phyloP scores from a whole-genome alignment of 2,797 vertebrate genomes.

The Lacerta viridis region DNA sequence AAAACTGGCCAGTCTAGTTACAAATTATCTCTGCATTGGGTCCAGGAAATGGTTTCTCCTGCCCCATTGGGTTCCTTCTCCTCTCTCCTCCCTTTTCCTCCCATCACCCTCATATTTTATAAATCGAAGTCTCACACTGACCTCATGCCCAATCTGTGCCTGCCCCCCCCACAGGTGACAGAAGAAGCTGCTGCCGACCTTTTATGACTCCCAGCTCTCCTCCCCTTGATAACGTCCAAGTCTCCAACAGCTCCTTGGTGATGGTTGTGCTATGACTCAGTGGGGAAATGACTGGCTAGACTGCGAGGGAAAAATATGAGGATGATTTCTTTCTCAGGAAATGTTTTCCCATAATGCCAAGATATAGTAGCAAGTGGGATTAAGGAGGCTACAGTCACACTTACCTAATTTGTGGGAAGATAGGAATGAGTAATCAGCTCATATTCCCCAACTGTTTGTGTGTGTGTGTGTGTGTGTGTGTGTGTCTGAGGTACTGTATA shows the following conservation, averaged over 20 bases:
- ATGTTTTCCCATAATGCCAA: fast-evolving
- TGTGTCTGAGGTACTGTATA: not conserved
- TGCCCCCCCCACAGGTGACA: not conserved
- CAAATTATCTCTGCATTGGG: not conserved
- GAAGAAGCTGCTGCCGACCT: not conserved
- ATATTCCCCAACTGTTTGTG: not conserved
- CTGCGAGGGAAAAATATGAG: constrained; percentile 5
- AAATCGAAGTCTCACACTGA: not conserved
- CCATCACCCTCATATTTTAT: not conserved
- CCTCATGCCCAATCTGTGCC: not conserved
- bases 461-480: too few relatives aligned
- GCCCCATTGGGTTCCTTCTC: not conserved
- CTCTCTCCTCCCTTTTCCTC: not conserved
- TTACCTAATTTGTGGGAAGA: constrained; percentile 40
- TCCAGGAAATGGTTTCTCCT: not conserved
- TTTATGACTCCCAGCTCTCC: not conserved
- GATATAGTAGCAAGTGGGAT: constrained; percentile 20
- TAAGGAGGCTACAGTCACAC: constrained; percentile 12
- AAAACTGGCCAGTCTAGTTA: not conserved
- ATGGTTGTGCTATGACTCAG: constrained; percentile 21
- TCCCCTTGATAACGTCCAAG: not conserved
- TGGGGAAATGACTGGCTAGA: not conserved
- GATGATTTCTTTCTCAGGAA: constrained; percentile 13
- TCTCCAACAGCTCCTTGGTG: not conserved
- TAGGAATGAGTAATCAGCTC: constrained; percentile 25